A percentile compares a stretch with the other conserved stretches of the same genome.
phyloP scores from a whole-genome alignment of 2,888 invertebrate genomes.

The Drosophila crucigera region DNA sequence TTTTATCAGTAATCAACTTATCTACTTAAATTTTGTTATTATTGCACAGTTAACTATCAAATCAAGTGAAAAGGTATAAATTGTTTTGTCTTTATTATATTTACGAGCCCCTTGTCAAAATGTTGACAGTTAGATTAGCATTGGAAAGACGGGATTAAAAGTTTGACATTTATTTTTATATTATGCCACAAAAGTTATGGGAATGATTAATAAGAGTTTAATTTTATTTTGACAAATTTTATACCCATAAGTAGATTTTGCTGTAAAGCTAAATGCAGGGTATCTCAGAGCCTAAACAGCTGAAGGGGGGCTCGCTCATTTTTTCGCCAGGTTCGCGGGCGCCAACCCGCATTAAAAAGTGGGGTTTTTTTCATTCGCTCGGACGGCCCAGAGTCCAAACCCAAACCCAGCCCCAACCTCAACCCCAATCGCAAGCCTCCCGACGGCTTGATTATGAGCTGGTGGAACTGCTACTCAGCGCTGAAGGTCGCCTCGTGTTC shows the following conservation, averaged over 20 bases:
- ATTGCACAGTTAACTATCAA: neutral
- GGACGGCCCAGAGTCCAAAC: conserved; percentile 11
- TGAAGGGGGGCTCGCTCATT: neutral
- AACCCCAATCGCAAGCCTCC: neutral
- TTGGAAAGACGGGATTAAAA: neutral
- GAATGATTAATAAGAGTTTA: neutral
- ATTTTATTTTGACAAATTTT: neutral
- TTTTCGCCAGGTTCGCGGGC: conserved; percentile 28
- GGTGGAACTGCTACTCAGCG: conserved; percentile 58
- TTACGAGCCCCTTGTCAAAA: neutral
- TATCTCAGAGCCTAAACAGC: conserved; percentile 3
- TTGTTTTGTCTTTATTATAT: neutral
- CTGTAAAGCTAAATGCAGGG: conserved; percentile 12
- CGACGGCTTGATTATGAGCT: conserved; percentile 56
- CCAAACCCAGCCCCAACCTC: neutral
- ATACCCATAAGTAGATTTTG: neutral
- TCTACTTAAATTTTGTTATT: neutral
- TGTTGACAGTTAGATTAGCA: neutral
- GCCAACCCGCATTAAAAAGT: conserved; percentile 42
- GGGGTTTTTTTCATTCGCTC: conserved; percentile 68
- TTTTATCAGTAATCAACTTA: neutral
- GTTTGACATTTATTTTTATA: neutral
- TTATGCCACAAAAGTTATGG: neutral
- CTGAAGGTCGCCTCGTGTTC: conserved; percentile 67
- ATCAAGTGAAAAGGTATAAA: neutral